Conservation (phyloP, 2,888 invertebrate species). For the Tenthredo scrophulariae region DNA sequence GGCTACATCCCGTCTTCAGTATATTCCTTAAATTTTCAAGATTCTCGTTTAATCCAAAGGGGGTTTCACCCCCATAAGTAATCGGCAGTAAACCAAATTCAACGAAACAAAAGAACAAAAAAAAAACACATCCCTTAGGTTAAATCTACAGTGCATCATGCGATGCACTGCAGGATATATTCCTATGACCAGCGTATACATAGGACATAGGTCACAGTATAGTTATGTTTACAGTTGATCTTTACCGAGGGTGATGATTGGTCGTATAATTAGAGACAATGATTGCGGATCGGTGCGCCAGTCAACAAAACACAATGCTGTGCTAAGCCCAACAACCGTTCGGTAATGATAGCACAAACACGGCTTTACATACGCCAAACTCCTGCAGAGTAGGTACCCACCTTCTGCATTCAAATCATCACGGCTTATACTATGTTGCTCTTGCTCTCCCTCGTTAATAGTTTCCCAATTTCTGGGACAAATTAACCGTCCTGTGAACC, state of each 20-base stretch:
- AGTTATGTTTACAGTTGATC: slow-evolving; percentile 23
- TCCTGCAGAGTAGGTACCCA: neutral
- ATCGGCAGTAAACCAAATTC: neutral
- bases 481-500: neutral
- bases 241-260: slow-evolving; percentile 29
- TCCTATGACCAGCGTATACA: neutral
- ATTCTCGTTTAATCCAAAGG: neutral
- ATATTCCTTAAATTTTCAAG: neutral
- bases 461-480: slow-evolving; percentile 36
- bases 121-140: neutral
- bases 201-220: neutral
- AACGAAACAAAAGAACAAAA: neutral
- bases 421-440: slow-evolving; percentile 7
- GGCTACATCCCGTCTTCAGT: neutral
- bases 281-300: slow-evolving; percentile 46
- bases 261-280: slow-evolving; percentile 50
- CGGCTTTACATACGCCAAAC: slow-evolving; percentile 31
- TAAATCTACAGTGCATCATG: neutral
- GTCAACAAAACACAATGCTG: slow-evolving; percentile 47
- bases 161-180: neutral
- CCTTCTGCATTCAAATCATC: slow-evolving; percentile 46
- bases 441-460: slow-evolving; percentile 28
- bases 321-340: slow-evolving; percentile 29
- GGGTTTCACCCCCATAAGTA: neutral
- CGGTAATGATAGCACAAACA: slow-evolving; percentile 45